A percentile compares a stretch with the other conserved stretches of the same genome.
These are phyloP conservation scores for Phragmatobia fuliginosa DNA, from an alignment of 2,888 invertebrate species.

Conservation along the genomic window DNA sequence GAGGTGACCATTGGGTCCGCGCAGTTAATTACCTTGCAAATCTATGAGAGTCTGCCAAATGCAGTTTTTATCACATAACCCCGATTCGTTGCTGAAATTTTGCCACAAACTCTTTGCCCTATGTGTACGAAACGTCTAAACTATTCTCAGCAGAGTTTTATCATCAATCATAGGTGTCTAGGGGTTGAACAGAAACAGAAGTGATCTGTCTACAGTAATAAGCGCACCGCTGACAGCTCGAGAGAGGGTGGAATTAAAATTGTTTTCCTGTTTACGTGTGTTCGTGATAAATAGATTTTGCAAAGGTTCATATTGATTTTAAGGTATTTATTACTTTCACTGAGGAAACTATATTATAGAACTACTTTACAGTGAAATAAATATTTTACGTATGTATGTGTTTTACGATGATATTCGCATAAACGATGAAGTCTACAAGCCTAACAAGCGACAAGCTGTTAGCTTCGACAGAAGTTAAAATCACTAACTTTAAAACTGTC, in stretches of 20 bases:
- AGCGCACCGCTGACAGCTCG: slow-evolving; percentile 59
- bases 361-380: no score
- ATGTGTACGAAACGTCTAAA: slow-evolving; percentile 25
- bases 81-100: not conserved
- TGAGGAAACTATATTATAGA: accelerated
- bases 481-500: no score
- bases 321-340: no score
- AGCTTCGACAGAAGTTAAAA: no score
- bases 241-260: slow-evolving; percentile 44
- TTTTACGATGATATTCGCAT: no score
- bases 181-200: slow-evolving; percentile 49
- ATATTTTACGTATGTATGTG: no score
- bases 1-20: no score
- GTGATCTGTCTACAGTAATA: slow-evolving; percentile 69
- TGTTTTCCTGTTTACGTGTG: slow-evolving; percentile 29
- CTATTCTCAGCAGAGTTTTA: slow-evolving; percentile 40
- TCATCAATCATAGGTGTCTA: slow-evolving; percentile 62
- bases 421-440: no score
- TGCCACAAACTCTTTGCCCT: slow-evolving; percentile 10
- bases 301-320: slow-evolving; percentile 1
- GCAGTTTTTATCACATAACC: not conserved
- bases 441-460: no score
- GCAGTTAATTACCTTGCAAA: no score
- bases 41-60: no score
- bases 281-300: slow-evolving; percentile 17